Conservation (phyloP, 2,888 invertebrate genomes). For the Eupithecia subfuscata region DNA sequence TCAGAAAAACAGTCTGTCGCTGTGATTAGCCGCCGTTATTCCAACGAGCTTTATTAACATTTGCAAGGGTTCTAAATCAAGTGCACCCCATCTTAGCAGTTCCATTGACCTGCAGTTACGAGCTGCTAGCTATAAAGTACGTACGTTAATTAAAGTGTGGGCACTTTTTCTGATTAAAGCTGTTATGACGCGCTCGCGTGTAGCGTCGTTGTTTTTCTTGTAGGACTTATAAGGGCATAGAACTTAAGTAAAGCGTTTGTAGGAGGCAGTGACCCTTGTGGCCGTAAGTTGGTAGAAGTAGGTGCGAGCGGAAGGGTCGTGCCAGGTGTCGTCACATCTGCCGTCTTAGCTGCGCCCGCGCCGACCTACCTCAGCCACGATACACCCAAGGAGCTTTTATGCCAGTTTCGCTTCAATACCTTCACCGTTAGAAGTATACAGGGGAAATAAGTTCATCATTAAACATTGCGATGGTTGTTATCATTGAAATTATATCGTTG, state of each 20-base stretch:
- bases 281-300: conserved; percentile 29
- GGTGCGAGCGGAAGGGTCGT: conserved; percentile 77
- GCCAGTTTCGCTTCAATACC: conserved; percentile 69
- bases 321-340: conserved; percentile 82
- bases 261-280: conserved; percentile 62
- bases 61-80: conserved; percentile 51
- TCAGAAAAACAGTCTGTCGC: conserved; percentile 33
- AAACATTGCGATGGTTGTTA: conserved; percentile 16
- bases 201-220: conserved; percentile 68
- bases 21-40: conserved; percentile 34
- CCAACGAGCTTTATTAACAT: conserved; percentile 47
- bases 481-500: conserved; percentile 15
- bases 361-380: conserved; percentile 52
- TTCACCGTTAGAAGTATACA: conserved; percentile 59
- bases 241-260: conserved; percentile 65
- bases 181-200: conserved; percentile 72
- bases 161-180: conserved; percentile 68
- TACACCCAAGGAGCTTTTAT: conserved; percentile 64
- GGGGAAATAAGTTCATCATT: conserved; percentile 31
- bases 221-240: conserved; percentile 63
- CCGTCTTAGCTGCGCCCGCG: conserved; percentile 67
- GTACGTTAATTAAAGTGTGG: conserved; percentile 57
- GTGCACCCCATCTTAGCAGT: conserved; percentile 56
- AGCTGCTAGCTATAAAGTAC: conserved; percentile 50
- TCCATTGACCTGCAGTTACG: conserved; percentile 61